Evolutionary conservation across 1,140 invertebrate genomes (phyloP), one percentile per base, ranked within the genome.

Genomic region (Apocrypta bakeri): DNA sequence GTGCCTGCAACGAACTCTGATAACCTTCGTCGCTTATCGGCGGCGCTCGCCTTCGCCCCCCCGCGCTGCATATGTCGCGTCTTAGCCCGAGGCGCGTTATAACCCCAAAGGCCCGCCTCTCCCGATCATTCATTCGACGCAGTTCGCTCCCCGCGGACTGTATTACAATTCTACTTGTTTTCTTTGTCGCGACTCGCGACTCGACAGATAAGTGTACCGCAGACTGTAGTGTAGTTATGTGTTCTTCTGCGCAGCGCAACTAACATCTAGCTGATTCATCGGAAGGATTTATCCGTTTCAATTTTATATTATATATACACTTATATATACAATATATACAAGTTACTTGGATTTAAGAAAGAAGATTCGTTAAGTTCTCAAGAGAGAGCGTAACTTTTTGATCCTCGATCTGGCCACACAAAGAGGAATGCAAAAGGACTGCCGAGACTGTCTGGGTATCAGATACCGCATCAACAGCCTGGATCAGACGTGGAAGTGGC

Each of bases 401-500:
- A 86, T 87, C 79, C 89, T 88, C 88, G 93, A 92, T 90, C 93
- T 94, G 94, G 91, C 93, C 92, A 91, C 93, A 93, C 93, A 93
- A 93, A 92, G 93, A 96, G 95, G 95, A 95, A 96, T 96, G 95
- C 95, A 94, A 95, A 95, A 94, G 92, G 94, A 95, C 92, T 95
- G 93, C 90, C 95, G 95, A 92, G 96, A 97, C 92, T 97, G 96
- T 94, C 92, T 97, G 93, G 95, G 95, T 93, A 95, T 97, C 92
- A 95, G 96, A 92, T 95, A 94, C 93, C 95, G 96, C 93, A 95
- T 95, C 91, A 96, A 95, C 91, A 93, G 93, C 91, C 94, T 97
- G 90, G 96, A 97, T 91, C 96, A 97, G 91, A 97, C 96, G 87
- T 97, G 96, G 95, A 97, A 97, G 96, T 97, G 97, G 97, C 92